Evolutionary conservation across 92 coral and sea anemone species (phyloP).

Genomic region (Muricea muricata): DNA sequence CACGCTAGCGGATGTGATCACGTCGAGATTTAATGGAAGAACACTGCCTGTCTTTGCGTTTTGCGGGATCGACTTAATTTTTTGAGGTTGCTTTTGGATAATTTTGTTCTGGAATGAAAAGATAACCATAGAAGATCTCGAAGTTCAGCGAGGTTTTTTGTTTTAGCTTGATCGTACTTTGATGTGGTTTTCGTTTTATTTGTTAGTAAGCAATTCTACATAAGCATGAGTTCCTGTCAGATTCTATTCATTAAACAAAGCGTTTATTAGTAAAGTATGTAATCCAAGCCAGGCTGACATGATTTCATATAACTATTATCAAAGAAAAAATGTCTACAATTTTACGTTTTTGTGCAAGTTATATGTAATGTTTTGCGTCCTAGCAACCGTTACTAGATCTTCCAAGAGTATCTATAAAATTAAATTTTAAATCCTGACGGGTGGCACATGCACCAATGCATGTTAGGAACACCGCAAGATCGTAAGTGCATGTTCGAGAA

Average conservation of each 20-base stretch:
- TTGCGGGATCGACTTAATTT: neutral
- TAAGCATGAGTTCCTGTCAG: neutral
- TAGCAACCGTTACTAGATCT: neutral
- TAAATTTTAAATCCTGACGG: neutral
- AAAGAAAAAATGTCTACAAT: too few relatives aligned
- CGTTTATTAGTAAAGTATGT: neutral
- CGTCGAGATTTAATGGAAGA: slow-evolving; percentile 3
- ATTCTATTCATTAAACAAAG: neutral
- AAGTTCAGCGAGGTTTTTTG: too few relatives aligned
- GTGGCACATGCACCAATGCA: too few relatives aligned
- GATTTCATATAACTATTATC: too few relatives aligned
- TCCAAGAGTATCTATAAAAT: neutral
- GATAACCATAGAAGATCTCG: neutral
- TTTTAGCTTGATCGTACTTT: neutral
- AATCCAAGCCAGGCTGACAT: too few relatives aligned
- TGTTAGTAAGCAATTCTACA: neutral
- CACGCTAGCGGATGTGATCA: slow-evolving; percentile 4
- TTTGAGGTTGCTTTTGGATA: neutral
- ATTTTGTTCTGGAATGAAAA: neutral
- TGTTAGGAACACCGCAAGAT: too few relatives aligned
- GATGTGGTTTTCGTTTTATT: neutral
- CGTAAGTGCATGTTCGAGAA: too few relatives aligned
- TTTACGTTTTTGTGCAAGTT: too few relatives aligned
- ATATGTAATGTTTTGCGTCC: neutral
- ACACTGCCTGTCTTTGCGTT: neutral